phyloP scores from a whole-genome alignment of 2,113 vertebrate species.

The Oreamnos americanus region DNA sequence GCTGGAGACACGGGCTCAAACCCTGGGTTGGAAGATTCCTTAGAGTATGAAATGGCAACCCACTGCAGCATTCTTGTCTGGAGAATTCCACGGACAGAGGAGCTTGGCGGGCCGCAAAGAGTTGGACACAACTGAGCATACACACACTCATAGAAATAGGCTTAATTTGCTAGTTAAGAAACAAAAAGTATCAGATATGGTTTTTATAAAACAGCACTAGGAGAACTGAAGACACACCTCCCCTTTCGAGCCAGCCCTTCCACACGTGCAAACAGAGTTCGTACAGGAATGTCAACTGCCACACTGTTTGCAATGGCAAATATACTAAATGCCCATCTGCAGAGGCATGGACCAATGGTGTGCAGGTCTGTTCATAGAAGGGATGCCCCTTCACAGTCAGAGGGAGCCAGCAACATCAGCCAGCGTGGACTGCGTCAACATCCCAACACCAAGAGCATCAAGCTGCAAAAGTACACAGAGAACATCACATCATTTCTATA shows the following conservation, averaged over 20 bases:
- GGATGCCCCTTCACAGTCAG: slow-evolving; percentile 32
- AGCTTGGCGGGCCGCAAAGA: background rate
- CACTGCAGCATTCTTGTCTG: background rate
- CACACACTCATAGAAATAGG: background rate
- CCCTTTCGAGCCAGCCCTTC: background rate
- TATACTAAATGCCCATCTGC: background rate
- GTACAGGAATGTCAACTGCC: slow-evolving; percentile 30
- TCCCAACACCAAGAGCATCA: background rate
- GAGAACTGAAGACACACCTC: background rate
- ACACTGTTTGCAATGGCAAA: background rate
- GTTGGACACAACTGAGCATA: background rate
- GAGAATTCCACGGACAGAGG: background rate
- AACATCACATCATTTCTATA: background rate
- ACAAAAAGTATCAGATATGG: background rate
- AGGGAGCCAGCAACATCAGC: background rate
- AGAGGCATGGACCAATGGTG: background rate
- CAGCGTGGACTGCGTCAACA: slow-evolving; percentile 10
- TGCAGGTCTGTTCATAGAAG: background rate
- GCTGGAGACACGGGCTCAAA: fast-evolving
- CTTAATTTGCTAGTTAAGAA: background rate
- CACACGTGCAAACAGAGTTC: background rate
- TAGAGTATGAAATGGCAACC: background rate
- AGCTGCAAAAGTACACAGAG: background rate
- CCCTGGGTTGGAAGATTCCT: background rate
- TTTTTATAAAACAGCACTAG: background rate